These are phyloP conservation scores for Rhinoraja longicauda DNA, from an alignment of 2,797 vertebrate species.

Conservation along the genomic window DNA sequence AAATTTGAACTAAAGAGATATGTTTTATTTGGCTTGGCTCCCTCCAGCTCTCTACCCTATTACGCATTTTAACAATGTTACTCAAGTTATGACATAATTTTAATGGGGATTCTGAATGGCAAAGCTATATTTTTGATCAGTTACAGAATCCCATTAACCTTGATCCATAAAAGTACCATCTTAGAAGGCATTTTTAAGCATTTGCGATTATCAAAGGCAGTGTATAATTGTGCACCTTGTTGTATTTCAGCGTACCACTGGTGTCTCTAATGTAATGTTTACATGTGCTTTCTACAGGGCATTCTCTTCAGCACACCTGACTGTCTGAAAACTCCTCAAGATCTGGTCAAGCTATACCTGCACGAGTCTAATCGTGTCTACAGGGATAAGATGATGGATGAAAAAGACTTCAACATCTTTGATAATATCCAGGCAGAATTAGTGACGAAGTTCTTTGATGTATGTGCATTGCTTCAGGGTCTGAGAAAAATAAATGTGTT, in stretches of 20 bases:
- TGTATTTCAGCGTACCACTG: not conserved
- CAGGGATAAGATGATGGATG: constrained; percentile 84
- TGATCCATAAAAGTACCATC: not conserved
- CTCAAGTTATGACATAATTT: not conserved
- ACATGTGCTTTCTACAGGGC: constrained; percentile 60
- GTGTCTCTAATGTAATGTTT: not conserved
- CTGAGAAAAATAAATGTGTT: not conserved
- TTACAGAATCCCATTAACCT: not conserved
- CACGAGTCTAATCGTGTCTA: constrained; percentile 87
- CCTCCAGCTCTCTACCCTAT: not conserved
- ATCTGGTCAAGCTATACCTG: constrained; percentile 81
- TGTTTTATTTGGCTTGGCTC: not conserved
- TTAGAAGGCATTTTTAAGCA: not conserved
- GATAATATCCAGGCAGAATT: constrained; percentile 80
- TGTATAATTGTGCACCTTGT: not conserved
- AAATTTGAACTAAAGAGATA: not conserved
- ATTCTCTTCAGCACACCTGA: constrained; percentile 78
- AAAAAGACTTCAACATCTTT: constrained; percentile 69
- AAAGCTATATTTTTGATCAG: not conserved
- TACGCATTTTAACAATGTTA: no score
- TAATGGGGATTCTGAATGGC: not conserved
- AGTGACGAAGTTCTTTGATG: constrained; percentile 76
- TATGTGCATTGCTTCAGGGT: constrained; percentile 44
- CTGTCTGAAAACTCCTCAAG: constrained; percentile 68
- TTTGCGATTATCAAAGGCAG: not conserved